Evolutionary conservation across 2,113 vertebrate genomes (phyloP), one percentile per base, ranked within the genome.

Genomic region (Brachyistius frenatus): DNA sequence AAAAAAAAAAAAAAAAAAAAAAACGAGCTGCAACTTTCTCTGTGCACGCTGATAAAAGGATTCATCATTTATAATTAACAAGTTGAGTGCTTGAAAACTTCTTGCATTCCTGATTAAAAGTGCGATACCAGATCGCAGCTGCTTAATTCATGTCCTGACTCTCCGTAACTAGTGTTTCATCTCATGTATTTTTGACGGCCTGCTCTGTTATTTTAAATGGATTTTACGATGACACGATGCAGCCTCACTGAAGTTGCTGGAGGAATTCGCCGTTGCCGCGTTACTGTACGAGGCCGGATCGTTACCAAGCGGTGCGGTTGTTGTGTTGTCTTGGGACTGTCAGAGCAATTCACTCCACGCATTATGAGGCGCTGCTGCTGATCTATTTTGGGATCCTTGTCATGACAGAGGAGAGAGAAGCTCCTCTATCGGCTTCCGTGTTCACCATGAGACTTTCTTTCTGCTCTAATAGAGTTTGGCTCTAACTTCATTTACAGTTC

Each of bases 301-400:
- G 74, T 71, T 65, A 0, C 52, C 74, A 44, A 23, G 80, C 41
- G 14, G 66, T 31, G 65, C 52, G 78, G 44, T 78, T 75, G 70
- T 2, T 44, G 6, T 33, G 78, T 78, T 53, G 56, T 85, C 84
- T 77, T 30, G 61, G 44, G 76, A 67, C 75, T 80, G 81, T 88
- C 79, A 52, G 52, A 58, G 32, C 61, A 33, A 79, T 85, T 81
- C 32, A 2, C 78, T 58, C 47, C 33, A 35, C 52, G 52, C 50
- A 52, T 68, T 65, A 55, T 47, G 69, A 87, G 52, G 46, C 2
- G 31, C 66, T 80, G 69, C 60, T 33, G 69, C 50, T 10, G 69
- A 73, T 85, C 80, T 88, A 86, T 90, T 88, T 87, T 49, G 13
- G 72, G 84, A 73, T 56, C 61, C 36, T 41, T 8, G 54, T 84